Conservation (phyloP, 2,797 vertebrate species). For the Anomalospiza imberbis region DNA sequence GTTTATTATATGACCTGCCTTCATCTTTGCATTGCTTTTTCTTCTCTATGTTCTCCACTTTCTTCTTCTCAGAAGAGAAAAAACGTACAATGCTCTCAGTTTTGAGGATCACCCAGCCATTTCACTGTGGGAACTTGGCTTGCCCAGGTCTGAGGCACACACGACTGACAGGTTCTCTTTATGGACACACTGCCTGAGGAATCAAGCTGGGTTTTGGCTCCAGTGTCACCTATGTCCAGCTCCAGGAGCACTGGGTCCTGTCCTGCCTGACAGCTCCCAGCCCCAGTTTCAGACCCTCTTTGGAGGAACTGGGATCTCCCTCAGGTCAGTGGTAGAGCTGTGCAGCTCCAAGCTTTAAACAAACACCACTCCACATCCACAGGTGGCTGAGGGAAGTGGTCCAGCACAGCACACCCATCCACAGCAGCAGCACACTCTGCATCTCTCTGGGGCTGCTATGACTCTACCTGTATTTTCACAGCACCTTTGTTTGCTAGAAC, state of each 20-base stretch:
- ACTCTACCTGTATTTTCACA: background rate
- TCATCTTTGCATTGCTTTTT: background rate
- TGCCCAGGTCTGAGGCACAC: background rate
- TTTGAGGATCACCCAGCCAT: background rate
- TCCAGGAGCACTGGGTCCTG: background rate
- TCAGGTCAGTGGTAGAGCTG: background rate
- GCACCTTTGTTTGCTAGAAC: background rate
- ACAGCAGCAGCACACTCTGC: background rate
- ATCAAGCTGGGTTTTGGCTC: background rate
- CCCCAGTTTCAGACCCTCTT: background rate
- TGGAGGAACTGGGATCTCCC: background rate
- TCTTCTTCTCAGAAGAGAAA: background rate
- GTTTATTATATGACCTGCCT: background rate
- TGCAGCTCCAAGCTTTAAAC: background rate
- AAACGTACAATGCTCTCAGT: background rate
- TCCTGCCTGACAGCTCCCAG: background rate
- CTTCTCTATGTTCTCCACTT: background rate
- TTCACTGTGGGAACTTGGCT: background rate
- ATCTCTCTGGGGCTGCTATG: fast-evolving
- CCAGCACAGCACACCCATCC: background rate
- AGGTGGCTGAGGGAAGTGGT: background rate
- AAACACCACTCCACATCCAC: background rate
- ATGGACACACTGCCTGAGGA: background rate
- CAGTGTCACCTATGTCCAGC: background rate
- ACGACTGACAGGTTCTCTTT: background rate